These are phyloP conservation scores for Engraulis encrasicolus DNA, from an alignment of 2,113 vertebrate species.

Conservation along the genomic window DNA sequence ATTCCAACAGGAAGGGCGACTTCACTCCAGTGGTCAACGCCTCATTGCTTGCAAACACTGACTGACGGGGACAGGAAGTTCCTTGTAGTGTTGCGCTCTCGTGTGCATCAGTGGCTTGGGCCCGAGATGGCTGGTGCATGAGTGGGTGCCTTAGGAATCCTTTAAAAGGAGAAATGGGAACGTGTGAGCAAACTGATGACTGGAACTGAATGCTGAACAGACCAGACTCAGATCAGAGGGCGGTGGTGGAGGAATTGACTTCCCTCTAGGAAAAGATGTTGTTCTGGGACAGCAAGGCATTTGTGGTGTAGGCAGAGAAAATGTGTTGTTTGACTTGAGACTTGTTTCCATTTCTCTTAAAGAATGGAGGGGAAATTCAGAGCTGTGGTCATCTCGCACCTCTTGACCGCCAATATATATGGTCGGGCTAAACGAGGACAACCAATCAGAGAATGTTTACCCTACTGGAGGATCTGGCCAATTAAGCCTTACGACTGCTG, in stretches of 20 bases:
- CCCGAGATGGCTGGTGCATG: not conserved
- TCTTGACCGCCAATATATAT: not conserved
- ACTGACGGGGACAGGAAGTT: not conserved
- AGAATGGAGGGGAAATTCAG: too few species aligned
- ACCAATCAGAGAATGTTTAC: not conserved
- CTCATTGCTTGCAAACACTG: not conserved
- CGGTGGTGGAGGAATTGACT: not conserved
- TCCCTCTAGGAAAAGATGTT: not conserved
- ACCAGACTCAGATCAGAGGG: too few species aligned
- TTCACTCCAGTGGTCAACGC: not conserved
- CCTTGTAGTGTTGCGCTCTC: not conserved
- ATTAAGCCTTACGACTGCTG: not conserved
- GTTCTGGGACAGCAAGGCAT: not conserved
- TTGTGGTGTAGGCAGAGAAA: not conserved
- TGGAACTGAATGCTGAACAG: not conserved
- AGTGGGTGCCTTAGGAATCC: not conserved
- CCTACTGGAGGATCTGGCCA: not conserved
- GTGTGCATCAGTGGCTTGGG: not conserved
- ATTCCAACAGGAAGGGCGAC: slow-evolving; percentile 3
- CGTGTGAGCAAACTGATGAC: not conserved
- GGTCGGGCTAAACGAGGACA: not conserved
- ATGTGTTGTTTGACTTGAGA: not conserved
- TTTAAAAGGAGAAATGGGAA: not conserved
- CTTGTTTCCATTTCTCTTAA: not conserved
- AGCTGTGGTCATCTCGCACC: too few species aligned